Percentiles rank a stretch among this genome's conserved stretches.
phyloP scores from a whole-genome alignment of 2,797 vertebrate species.

The Phrynocephalus vlangalii region DNA sequence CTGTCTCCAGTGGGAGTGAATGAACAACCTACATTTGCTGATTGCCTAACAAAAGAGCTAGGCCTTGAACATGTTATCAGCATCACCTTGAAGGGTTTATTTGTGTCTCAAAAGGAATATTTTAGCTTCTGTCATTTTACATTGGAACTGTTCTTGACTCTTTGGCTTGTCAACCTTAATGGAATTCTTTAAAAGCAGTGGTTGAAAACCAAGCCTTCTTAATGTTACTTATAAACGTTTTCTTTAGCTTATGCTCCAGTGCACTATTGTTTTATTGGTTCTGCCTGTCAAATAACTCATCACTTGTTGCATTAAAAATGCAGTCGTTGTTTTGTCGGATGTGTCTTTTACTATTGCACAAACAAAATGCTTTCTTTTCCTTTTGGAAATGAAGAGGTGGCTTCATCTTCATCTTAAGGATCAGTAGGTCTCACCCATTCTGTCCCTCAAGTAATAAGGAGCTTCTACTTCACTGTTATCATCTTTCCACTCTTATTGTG shows the following conservation, averaged over 20 bases:
- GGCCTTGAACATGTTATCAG: constrained; percentile 40
- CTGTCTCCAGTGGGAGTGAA: constrained; percentile 40
- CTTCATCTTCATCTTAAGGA: background rate
- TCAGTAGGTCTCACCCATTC: background rate
- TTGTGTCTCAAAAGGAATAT: constrained; percentile 36
- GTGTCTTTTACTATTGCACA: constrained; percentile 13
- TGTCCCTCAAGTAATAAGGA: background rate
- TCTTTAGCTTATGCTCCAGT: background rate
- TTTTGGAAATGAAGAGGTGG: background rate
- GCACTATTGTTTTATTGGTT: constrained; percentile 30
- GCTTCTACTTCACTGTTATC: too few relatives aligned
- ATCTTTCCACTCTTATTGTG: background rate
- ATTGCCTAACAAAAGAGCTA: constrained; percentile 34
- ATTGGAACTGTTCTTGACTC: constrained; percentile 3
- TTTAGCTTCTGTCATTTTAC: constrained; percentile 27
- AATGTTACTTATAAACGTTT: constrained; percentile 16
- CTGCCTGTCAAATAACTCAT: constrained; percentile 14
- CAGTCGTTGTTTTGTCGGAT: background rate
- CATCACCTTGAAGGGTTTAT: constrained; percentile 41
- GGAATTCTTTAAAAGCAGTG: background rate
- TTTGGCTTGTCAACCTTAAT: constrained; percentile 28
- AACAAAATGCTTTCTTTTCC: background rate
- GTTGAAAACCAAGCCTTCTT: constrained; percentile 44
- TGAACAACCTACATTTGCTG: constrained; percentile 33
- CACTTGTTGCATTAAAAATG: constrained; percentile 2